Conservation (phyloP, 2,797 vertebrate genomes). For the Pseudochromis fuscus region DNA sequence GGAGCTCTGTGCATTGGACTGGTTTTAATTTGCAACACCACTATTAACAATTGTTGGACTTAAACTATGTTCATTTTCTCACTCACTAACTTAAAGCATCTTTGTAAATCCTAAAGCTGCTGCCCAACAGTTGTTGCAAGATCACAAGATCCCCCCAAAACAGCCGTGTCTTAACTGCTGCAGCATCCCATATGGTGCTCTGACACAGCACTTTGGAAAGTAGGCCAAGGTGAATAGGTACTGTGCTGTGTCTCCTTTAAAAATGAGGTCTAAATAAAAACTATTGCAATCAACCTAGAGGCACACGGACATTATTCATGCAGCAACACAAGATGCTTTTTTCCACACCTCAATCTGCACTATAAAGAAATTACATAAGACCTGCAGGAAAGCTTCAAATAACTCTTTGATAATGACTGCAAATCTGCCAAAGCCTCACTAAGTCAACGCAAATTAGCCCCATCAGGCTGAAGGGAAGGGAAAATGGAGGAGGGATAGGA, state of each 20-base stretch:
- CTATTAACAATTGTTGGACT: constrained; percentile 24
- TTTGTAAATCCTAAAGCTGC: constrained; percentile 34
- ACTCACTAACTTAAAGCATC: constrained; percentile 24
- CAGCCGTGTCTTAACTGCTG: constrained; percentile 52
- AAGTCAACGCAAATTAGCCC: constrained; percentile 60
- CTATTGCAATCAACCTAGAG: constrained; percentile 10
- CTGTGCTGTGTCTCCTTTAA: constrained; percentile 19
- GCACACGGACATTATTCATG: constrained; percentile 13
- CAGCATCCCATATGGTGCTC: constrained; percentile 49
- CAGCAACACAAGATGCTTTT: not conserved
- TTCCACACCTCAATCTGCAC: constrained; percentile 23
- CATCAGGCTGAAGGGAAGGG: constrained; percentile 44
- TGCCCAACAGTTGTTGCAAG: constrained; percentile 22
- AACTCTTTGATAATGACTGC: constrained; percentile 55
- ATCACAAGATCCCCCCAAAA: constrained; percentile 37
- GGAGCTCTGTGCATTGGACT: not conserved
- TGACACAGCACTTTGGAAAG: constrained; percentile 69
- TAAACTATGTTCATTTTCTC: constrained; percentile 8
- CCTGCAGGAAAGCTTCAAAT: constrained; percentile 49
- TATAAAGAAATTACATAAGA: constrained; percentile 49
- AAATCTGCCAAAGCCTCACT: constrained; percentile 54
- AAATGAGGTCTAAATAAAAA: constrained; percentile 11
- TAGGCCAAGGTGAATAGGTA: constrained; percentile 58
- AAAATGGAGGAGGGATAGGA: constrained; percentile 46
- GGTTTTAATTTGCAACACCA: constrained; percentile 31